phyloP scores from a whole-genome alignment of 1,140 invertebrate species.

The Forficula auricularia region DNA sequence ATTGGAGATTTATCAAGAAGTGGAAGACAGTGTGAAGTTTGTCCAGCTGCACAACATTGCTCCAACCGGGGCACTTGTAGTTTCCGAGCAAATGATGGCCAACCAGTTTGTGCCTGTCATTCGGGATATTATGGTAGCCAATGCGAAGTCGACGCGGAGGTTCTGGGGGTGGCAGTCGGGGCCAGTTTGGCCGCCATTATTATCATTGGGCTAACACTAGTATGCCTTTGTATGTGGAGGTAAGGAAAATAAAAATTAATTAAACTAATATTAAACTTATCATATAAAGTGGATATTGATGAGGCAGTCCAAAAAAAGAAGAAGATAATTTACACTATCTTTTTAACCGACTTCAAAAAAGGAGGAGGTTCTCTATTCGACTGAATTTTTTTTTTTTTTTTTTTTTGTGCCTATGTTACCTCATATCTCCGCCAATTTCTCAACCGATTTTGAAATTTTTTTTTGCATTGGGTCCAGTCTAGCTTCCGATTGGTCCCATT shows the following conservation, averaged over 20 bases:
- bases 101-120: slow-evolving; percentile 42
- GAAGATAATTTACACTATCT: no score
- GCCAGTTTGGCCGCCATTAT: slow-evolving; percentile 71
- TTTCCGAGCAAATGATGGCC: slow-evolving; percentile 45
- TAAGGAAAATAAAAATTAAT: slow-evolving; percentile 23
- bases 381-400: no score
- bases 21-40: slow-evolving; percentile 57
- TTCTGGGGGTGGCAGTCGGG: slow-evolving; percentile 73
- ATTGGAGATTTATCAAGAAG: slow-evolving; percentile 39
- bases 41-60: slow-evolving; percentile 52
- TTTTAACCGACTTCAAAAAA: no score
- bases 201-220: slow-evolving; percentile 69
- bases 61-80: slow-evolving; percentile 66
- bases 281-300: no score
- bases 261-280: no score
- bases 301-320: no score
- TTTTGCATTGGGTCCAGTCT: no score
- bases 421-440: no score
- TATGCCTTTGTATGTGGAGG: slow-evolving; percentile 82
- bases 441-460: no score
- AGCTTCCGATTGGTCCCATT: no score
- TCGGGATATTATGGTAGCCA: slow-evolving; percentile 56
- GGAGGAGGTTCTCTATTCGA: no score
- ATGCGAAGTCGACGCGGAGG: slow-evolving; percentile 82
- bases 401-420: no score